Evolutionary conservation across 2,888 invertebrate species (phyloP), one percentile per base, ranked within the genome.

Genomic region (Nezara viridula): DNA sequence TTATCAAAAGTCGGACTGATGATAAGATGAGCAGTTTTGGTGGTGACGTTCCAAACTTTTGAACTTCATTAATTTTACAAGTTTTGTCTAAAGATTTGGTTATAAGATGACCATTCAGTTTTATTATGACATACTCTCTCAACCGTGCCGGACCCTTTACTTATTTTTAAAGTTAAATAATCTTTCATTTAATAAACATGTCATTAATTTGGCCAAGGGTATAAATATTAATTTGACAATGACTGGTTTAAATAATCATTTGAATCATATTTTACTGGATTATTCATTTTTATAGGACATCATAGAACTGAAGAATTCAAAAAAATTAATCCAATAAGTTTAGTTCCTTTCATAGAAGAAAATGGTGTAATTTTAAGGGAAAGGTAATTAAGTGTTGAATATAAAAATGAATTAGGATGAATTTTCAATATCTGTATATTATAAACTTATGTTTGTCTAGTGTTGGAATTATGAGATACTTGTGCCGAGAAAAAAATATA

Each of bases 271-370:
- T 73, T 32, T 14, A 27, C 4, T 32, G 6, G 0, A 21, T 14
- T 4, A 40, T 1, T 40, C 21, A 60, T 37, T 77, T 40, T 40
- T 24, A 47, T 91, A 96, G 96, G 94, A 90, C 94, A 94, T 92
- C 96, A 96, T 92, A 93, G 94, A 90, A 93, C 94, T 6, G 94
- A 95, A 10, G 95, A 95, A 90, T 96, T 93, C 88, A 94, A 94
- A 91, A 92, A 95, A 21, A 94, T 96, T 91, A 94, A 94, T 91
- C 94, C 95, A 85, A 94, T 96, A 90, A 94, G 95, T 91, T 94
- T 93, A 91, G 95, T 96, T 0, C 96, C 96, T 86, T 95, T 95
- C 52, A 95, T 96, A 91, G 94, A 95, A 89, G 95, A 96, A 91
- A 94, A 95, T 93, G 95, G 95, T 86, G 95, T 95, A 92, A 92